phyloP scores from a whole-genome alignment of 1,140 invertebrate genomes.

The Camponotus pennsylvanicus region DNA sequence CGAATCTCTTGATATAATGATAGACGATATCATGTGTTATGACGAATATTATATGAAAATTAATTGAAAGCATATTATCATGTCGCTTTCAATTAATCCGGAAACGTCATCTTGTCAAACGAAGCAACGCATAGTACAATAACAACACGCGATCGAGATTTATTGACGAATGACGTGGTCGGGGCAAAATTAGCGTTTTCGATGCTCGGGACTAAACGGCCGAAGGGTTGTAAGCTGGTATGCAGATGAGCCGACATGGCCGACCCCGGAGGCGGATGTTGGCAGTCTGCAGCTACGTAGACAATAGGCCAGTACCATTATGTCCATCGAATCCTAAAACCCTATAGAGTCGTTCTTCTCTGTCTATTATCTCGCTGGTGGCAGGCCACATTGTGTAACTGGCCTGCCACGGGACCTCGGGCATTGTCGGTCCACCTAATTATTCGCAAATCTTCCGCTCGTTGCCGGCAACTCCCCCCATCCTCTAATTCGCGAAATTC shows the following conservation, averaged over 20 bases:
- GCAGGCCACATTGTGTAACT: conserved; percentile 83
- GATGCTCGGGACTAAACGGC: conserved; percentile 72
- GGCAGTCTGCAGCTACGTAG: conserved; percentile 83
- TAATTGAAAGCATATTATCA: background rate
- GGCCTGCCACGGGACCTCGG: conserved; percentile 75
- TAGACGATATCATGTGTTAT: background rate
- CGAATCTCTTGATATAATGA: conserved; percentile 1
- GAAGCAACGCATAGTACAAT: background rate
- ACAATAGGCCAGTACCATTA: conserved; percentile 83
- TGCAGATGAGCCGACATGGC: conserved; percentile 80
- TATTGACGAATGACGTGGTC: conserved; percentile 8
- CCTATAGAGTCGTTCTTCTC: conserved; percentile 82
- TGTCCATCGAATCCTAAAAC: conserved; percentile 83
- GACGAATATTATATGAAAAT: background rate
- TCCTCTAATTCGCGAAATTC: conserved; percentile 67
- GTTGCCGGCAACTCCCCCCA: conserved; percentile 63
- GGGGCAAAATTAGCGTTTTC: conserved; percentile 69
- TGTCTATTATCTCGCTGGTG: conserved; percentile 80
- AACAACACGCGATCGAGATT: conserved; percentile 29
- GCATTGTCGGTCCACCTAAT: conserved; percentile 83
- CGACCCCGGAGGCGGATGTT: conserved; percentile 82
- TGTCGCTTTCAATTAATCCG: conserved; percentile 23
- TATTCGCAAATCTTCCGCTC: conserved; percentile 83
- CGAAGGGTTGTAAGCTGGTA: conserved; percentile 76
- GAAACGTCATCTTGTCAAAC: background rate